A percentile compares a stretch with the other conserved stretches of the same genome.
Conservation (phyloP, 2,797 vertebrate genomes). For the Ibycter americanus region DNA sequence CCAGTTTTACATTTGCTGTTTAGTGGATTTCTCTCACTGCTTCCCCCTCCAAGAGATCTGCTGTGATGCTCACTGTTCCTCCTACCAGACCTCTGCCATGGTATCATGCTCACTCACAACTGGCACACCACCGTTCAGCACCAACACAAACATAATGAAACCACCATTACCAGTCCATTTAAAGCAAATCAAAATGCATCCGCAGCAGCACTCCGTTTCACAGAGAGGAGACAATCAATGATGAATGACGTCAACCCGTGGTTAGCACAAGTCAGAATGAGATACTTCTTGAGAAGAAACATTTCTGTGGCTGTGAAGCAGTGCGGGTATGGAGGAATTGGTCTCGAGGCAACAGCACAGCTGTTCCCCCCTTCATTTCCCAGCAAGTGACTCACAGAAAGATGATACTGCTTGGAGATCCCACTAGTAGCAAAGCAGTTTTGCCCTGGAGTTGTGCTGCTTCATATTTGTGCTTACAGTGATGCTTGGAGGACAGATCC, state of each 20-base stretch:
- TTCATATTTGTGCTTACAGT: not conserved
- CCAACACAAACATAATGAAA: conserved; percentile 34
- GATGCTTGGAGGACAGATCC: not conserved
- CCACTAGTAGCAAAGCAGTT: not conserved
- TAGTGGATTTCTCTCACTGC: not conserved
- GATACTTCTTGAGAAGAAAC: conserved; percentile 22
- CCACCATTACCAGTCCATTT: conserved; percentile 58
- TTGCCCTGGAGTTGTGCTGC: not conserved
- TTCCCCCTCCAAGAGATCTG: not conserved
- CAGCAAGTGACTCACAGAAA: conserved; percentile 20
- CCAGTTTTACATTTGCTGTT: not conserved
- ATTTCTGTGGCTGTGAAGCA: not conserved
- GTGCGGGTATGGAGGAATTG: not conserved
- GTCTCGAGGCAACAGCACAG: not conserved
- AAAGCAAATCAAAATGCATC: conserved; percentile 64
- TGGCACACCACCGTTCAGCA: not conserved
- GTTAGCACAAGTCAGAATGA: conserved; percentile 43
- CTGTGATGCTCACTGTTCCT: not conserved
- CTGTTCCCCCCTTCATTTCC: conserved; percentile 44
- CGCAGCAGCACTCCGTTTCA: conserved; percentile 43
- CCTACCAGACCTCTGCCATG: not conserved
- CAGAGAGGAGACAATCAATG: conserved; percentile 51
- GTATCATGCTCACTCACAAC: conserved; percentile 12
- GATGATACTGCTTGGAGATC: not conserved
- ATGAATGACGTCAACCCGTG: conserved; percentile 47